phyloP scores from a whole-genome alignment of 2,113 vertebrate genomes.

The Heterochromis multidens region DNA sequence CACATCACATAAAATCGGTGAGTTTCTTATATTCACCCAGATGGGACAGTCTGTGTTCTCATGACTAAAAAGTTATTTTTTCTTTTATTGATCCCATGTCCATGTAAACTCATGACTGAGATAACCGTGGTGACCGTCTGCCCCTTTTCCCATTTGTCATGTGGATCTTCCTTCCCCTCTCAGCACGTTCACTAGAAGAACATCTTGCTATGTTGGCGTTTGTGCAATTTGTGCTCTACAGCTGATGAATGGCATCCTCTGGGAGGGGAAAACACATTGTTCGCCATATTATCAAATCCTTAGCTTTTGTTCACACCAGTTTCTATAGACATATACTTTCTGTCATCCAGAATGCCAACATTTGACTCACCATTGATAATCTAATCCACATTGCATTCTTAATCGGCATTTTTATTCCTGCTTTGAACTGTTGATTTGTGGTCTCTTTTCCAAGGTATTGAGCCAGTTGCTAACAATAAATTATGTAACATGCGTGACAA shows the following conservation, averaged over 20 bases:
- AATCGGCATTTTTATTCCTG: slow-evolving; percentile 18
- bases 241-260: slow-evolving; percentile 30
- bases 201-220: slow-evolving; percentile 26
- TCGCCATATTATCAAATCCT: slow-evolving; percentile 6
- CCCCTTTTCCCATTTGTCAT: not conserved
- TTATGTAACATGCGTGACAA: slow-evolving; percentile 48
- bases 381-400: slow-evolving; percentile 30
- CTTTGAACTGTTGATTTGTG: slow-evolving; percentile 68
- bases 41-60: not conserved
- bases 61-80: not conserved
- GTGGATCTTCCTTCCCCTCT: not conserved
- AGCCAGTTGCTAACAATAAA: slow-evolving; percentile 45
- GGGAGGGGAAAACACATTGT: not conserved
- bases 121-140: not conserved
- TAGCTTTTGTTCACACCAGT: not conserved
- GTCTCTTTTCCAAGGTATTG: slow-evolving; percentile 3
- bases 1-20: too few relatives aligned
- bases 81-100: not conserved
- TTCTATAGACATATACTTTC: not conserved
- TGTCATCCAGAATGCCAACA: not conserved
- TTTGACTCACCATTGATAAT: slow-evolving; percentile 24
- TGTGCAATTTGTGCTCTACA: not conserved
- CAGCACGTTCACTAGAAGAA: slow-evolving; percentile 21
- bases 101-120: not conserved
- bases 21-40: not conserved